phyloP scores from a whole-genome alignment of 2,888 invertebrate genomes.

The Euplexia lucipara region DNA sequence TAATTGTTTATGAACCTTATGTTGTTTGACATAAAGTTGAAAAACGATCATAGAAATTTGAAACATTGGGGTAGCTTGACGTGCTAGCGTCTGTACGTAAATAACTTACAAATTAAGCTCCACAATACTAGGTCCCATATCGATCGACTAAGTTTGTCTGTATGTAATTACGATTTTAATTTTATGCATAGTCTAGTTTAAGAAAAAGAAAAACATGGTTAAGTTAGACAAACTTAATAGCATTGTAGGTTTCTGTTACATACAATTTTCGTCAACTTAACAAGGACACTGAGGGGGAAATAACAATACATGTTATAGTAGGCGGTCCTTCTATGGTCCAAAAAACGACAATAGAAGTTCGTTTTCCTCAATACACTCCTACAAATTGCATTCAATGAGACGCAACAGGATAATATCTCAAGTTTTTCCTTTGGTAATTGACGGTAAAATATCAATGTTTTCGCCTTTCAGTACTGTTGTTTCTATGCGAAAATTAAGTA shows the following conservation, averaged over 20 bases:
- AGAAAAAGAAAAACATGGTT: no score
- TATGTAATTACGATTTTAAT: no score
- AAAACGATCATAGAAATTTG: no score
- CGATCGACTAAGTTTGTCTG: no score
- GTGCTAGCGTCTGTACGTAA: no score
- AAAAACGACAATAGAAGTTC: constrained; percentile 7
- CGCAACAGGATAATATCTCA: constrained; percentile 34
- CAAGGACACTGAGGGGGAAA: constrained; percentile 16
- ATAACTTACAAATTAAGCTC: no score
- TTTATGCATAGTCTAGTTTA: no score
- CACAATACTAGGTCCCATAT: no score
- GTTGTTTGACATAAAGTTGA: no score
- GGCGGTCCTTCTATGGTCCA: background rate
- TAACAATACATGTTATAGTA: constrained; percentile 32
- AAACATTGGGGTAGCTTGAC: no score
- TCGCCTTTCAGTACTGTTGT: background rate
- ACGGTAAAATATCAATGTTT: constrained; percentile 28
- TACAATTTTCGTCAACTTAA: background rate
- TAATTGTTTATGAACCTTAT: no score
- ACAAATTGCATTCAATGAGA: constrained; percentile 56
- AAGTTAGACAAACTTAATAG: no score
- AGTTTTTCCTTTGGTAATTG: constrained; percentile 9
- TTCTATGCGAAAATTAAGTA: background rate
- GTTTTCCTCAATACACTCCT: constrained; percentile 54
- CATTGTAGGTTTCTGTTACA: background rate